Evolutionary conservation across 2,888 invertebrate species (phyloP).

Genomic region (Stenodema calcarata): DNA sequence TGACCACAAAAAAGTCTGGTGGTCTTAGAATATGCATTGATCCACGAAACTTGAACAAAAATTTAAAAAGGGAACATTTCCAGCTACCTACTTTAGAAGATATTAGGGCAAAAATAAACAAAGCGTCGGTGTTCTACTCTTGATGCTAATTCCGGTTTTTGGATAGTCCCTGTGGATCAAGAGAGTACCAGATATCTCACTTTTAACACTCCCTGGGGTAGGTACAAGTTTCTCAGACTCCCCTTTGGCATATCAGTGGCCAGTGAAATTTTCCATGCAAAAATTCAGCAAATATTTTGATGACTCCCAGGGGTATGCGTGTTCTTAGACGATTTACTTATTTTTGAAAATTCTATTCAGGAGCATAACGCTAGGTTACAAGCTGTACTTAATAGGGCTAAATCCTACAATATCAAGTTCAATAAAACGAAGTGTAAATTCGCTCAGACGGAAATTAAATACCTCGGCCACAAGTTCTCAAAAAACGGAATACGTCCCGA

Average conservation of each 20-base stretch:
- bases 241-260: not conserved
- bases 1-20: not conserved
- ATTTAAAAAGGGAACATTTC: not conserved
- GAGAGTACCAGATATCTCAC: not conserved
- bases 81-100: constrained; percentile 20
- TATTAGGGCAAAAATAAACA: not conserved
- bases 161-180: not conserved
- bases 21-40: not conserved
- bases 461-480: not conserved
- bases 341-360: not conserved
- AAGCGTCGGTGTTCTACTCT: not conserved
- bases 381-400: not conserved
- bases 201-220: not conserved
- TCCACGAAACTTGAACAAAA: constrained; percentile 3
- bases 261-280: constrained; percentile 1
- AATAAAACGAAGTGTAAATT: constrained; percentile 6
- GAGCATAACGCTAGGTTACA: not conserved
- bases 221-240: not conserved
- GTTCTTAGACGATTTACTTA: constrained; percentile 2
- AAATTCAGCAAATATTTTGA: not conserved
- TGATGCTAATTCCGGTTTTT: constrained; percentile 8
- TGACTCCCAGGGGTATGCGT: not conserved
- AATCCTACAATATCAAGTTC: not conserved
- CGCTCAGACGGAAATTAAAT: not conserved
- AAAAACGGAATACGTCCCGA: not conserved